phyloP scores from a whole-genome alignment of 2,113 vertebrate species.

The Lepus americanus region DNA sequence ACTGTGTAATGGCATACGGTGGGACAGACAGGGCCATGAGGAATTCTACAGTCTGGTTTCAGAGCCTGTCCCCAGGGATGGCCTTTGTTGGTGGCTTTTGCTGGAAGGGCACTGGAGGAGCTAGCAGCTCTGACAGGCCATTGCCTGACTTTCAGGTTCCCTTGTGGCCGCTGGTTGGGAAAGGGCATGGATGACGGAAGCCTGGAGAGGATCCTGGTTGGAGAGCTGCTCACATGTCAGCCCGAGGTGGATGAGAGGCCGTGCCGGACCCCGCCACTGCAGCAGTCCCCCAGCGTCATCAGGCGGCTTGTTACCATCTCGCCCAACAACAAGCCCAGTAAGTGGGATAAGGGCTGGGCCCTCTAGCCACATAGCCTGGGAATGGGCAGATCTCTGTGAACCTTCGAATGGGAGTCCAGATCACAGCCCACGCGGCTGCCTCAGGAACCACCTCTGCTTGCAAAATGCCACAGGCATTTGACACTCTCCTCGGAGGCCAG shows the following conservation, averaged over 20 bases:
- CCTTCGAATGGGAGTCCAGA: not conserved
- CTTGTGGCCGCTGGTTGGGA: constrained; percentile 97
- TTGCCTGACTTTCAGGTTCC: constrained; percentile 91
- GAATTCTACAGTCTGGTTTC: not conserved
- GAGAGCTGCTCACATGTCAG: constrained; percentile 94
- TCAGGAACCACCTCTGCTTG: not conserved
- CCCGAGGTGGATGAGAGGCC: constrained; percentile 94
- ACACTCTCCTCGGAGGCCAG: not conserved
- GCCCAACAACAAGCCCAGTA: constrained; percentile 97
- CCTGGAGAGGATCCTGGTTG: constrained; percentile 96
- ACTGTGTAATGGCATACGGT: not conserved
- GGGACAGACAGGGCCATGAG: not conserved
- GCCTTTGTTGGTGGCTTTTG: constrained; percentile 23
- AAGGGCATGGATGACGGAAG: constrained; percentile 99
- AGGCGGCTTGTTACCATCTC: constrained; percentile 98
- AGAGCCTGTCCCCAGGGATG: not conserved
- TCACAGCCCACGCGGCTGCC: not conserved
- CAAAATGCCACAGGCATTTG: not conserved
- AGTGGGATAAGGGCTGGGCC: constrained; percentile 79
- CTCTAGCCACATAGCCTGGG: not conserved
- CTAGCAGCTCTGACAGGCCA: constrained; percentile 45
- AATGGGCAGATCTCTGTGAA: not conserved
- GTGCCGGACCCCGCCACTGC: constrained; percentile 97
- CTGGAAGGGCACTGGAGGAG: not conserved
- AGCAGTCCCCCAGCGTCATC: constrained; percentile 99